Evolutionary conservation across 2,888 invertebrate species (phyloP), one percentile per base, ranked within the genome.

Genomic region (Nemotelus nigrinus): DNA sequence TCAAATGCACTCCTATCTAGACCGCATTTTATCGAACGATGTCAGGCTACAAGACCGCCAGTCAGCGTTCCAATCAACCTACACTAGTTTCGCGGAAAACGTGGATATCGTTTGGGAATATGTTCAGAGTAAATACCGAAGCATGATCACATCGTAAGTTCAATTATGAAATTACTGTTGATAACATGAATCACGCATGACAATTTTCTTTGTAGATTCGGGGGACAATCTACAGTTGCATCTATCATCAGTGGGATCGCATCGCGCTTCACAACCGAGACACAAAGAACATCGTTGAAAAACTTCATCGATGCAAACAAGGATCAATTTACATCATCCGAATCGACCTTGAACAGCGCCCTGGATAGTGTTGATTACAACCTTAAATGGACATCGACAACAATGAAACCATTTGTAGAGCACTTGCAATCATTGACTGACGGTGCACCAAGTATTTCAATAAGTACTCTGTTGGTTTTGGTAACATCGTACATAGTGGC

Each of bases 31-130:
- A 83, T 90, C 81, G 79, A 81, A 84, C 45, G 83, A 84, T 2
- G 83, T 87, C 39, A 86, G 87, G 25, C 82, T 81, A 2, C 87
- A 87, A 74, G 87, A 87, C 78, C 86, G 85, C 68, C 82, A 84
- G 0, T 79, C 83, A n/a, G 85, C 86, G 2, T 81, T 87, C 39
- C 76, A 85, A 0, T 88, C 89, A 4, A 88, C 91, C 0, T 87
- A 91, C 55, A 83, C 87, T 0, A 88, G 89, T 77, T 90, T 90
- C 81, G 88, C 89, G 67, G 87, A 87, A 80, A 90, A 92, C 77
- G 85, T 90, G 1, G 84, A 88, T 2, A 81, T 90, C 0, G 91
- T 91, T 0, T 86, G 91, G 71, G 84, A 90, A 0, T 89, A 89
- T 77, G 83, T 92, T 3, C 85, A 82, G 0, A 63, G 70, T 1